Evolutionary conservation across 92 coral and sea anemone species (phyloP).

Genomic region (Porites evermanni): DNA sequence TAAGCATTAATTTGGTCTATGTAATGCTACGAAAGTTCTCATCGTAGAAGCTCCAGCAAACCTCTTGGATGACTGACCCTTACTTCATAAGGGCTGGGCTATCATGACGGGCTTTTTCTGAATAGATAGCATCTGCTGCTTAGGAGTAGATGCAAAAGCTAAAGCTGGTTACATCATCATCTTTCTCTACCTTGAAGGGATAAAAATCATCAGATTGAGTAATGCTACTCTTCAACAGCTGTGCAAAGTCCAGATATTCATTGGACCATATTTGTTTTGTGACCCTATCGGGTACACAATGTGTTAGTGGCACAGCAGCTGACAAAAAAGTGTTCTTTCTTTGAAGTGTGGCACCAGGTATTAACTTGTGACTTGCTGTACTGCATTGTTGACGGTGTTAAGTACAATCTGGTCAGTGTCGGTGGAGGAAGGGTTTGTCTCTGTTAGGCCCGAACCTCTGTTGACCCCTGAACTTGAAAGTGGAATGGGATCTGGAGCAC

Average conservation of each 20-base stretch:
- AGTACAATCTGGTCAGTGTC: background rate
- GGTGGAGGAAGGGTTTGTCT: background rate
- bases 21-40: slow-evolving; percentile 27
- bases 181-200: background rate
- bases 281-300: background rate
- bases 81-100: slow-evolving; percentile 37
- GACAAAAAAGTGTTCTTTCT: slow-evolving; percentile 25
- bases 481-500: background rate
- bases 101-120: background rate
- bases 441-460: too few relatives aligned
- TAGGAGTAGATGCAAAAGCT: background rate
- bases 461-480: background rate
- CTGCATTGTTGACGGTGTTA: background rate
- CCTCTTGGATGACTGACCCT: slow-evolving; percentile 12
- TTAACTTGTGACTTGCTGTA: slow-evolving; percentile 1
- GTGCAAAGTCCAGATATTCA: slow-evolving; percentile 6
- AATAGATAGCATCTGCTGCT: slow-evolving; percentile 10
- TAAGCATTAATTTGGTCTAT: slow-evolving; percentile 37
- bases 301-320: background rate
- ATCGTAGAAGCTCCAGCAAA: slow-evolving; percentile 33
- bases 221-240: background rate
- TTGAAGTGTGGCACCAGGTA: background rate
- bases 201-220: background rate
- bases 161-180: slow-evolving; percentile 11
- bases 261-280: slow-evolving; percentile 28